Evolutionary conservation across 2,888 invertebrate genomes (phyloP), one percentile per base, ranked within the genome.

Genomic region (Drosophila putrida): DNA sequence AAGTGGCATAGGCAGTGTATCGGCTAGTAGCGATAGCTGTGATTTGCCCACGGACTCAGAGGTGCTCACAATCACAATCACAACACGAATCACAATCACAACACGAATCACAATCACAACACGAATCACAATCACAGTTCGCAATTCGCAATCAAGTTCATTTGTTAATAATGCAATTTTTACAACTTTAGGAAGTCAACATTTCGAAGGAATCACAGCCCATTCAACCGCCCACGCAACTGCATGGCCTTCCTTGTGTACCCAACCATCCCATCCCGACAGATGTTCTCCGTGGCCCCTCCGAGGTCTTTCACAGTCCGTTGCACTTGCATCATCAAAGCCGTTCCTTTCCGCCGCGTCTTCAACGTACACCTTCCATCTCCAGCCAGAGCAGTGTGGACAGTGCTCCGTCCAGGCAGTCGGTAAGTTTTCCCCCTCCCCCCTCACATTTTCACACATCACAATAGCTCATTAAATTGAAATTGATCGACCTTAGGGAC

Each of bases 321-420:
- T 92, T 94, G 60, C 94, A 93, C 86, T 93, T 95, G 31, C 93
- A 95, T 70, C 96, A 96, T 77, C 96, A 96, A 92, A 94, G 95
- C 61, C 94, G 94, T 80, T 95, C 95, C 65, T 95, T 95, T 89
- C 95, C 95, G 51, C 95, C 95, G 4, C 93, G 95, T 36, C 94
- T 97, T 27, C 95, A 95, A 74, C 93, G 97, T 70, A 96, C 96
- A 0, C 96, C 96, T 31, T 96, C 96, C 33, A 95, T 96, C 80
- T 96, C 96, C 11, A 96, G 96, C 62, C 97, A 97, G 92, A 96
- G 96, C 93, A 96, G 96, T 90, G 93, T 96, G 72, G 97, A 97
- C 90, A 96, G 96, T 89, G 95, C 95, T 78, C 95, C 95, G 72
- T 94, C 95, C 54, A 93, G 95, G 83, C 93, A 94, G 91, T 93